Evolutionary conservation across 2,113 vertebrate genomes (phyloP).

Genomic region (Microcebus jonahi): DNA sequence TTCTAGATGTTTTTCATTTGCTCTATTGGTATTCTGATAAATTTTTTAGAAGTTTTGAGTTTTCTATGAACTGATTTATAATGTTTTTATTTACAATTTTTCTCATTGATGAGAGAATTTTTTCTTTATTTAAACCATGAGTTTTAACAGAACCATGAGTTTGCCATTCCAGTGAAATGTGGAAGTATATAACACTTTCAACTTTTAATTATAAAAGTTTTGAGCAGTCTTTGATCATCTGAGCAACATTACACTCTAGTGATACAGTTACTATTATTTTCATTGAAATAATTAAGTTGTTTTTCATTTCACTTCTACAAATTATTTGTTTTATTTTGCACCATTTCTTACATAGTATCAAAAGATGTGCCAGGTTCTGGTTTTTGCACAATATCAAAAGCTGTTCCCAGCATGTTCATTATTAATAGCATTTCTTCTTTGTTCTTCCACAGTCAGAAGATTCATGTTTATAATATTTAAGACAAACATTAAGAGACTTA

Average conservation of each 20-base stretch:
- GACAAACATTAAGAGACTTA: slow-evolving; percentile 57
- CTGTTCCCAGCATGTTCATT: not conserved
- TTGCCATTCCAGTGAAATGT: slow-evolving; percentile 9
- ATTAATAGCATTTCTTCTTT: slow-evolving; percentile 48
- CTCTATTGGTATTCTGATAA: slow-evolving; percentile 27
- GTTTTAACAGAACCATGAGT: not conserved
- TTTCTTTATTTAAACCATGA: slow-evolving; percentile 20
- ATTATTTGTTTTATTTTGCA: slow-evolving; percentile 30
- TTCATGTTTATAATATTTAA: slow-evolving; percentile 61
- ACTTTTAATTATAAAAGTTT: slow-evolving; percentile 30
- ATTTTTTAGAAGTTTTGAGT: slow-evolving; percentile 45
- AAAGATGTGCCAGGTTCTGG: not conserved
- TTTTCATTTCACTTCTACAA: not conserved
- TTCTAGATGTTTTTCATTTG: slow-evolving; percentile 59
- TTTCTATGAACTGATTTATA: slow-evolving; percentile 9
- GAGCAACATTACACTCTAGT: not conserved
- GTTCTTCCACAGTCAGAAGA: slow-evolving; percentile 57
- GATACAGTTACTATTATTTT: not conserved
- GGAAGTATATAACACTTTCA: not conserved
- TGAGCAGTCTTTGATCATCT: not conserved
- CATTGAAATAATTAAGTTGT: not conserved
- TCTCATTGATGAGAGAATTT: not conserved
- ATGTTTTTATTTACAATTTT: slow-evolving; percentile 29
- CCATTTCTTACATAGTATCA: not conserved
- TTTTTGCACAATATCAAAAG: not conserved